Evolutionary conservation across 2,888 invertebrate species (phyloP), one percentile per base, ranked within the genome.

Genomic region (Amblyteles armatorius): DNA sequence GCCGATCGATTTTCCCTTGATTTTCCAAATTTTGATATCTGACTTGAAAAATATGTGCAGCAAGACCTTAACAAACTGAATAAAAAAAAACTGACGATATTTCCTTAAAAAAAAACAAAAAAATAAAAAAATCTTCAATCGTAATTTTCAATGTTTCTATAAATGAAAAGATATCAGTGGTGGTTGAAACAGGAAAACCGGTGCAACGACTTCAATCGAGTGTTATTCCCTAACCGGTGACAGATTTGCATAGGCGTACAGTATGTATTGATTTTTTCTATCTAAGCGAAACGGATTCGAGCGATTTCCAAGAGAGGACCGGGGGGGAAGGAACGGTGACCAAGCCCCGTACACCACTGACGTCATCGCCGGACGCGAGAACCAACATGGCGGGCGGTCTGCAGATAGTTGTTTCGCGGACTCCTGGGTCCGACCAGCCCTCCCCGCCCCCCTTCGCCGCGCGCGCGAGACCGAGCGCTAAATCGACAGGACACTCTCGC

Each of bases 401-500:
- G 79, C 84, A 55, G 77, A 68, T 74, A 76, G 76, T 26, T 72
- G 29, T 44, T 63, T 63, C 68, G 52, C 83, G 85, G 84, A 79
- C 85, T 87, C 86, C 84, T 87, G 89, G 71, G 71, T 63, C 68
- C 55, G 57, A 36, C 29, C n/a, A 1, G 16, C 50, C 50, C 16
- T 60, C 60, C 60, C 60, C 60, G 16, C 7, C 5, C 16, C 13
- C 60, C 11, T 6, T 11, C 33, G 13, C 16, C 50, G n/a, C 4
- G 48, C 33, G 36, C 68, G 77, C 71, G 76, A 81, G 40, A 82
- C 84, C 83, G 87, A 85, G 84, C 87, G 88, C 84, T 86, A 89
- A 90, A 90, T 89, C 88, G 88, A 87, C 90, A 89, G 89, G 89
- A 89, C 89, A 90, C 86, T 87, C 72, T 63, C 73, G 72, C 36